Evolutionary conservation across 2,888 invertebrate species (phyloP), one percentile per base, ranked within the genome.

Genomic region (Alitta virens): DNA sequence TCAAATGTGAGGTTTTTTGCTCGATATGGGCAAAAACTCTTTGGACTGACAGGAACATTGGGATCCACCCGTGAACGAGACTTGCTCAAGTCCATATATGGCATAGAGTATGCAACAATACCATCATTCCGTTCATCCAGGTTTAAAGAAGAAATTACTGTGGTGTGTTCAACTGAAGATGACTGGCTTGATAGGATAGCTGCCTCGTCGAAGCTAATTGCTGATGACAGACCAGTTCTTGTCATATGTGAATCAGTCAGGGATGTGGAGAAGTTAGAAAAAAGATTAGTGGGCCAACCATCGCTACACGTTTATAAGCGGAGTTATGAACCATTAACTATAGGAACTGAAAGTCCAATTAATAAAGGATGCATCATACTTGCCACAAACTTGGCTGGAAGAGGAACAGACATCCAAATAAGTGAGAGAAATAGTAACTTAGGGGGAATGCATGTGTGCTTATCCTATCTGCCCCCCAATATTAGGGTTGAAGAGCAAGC

Each of bases 11-110:
- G 27, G 2, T 67, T 50, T 53, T 63, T 69, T 24, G 40, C 26
- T 25, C 43, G 56, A 40, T 70, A 69, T 33, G 46, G n/a, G 2
- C 12, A 18, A 7, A 53, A 62, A 14, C 46, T 69, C 14, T 77
- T 74, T 63, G 84, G 84, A 0, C 25, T 71, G 12, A 63, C 70
- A 2, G 71, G 71, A 0, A 71, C 71, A 16, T 56, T 71, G 9
- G 71, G 71, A 1, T 53, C 60, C 0, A 55, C 69, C 2, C 68
- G 64, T 1, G 80, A 80, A 63, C 70, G 75, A 55, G 67, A 76
- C 18, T 68, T 81, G 12, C 58, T 71, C 1, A 24, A 56, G 2
- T 63, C 21, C 26, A 49, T 56, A 5, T 67, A 63, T 43, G 33
- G 54, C 3, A 64, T 69, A 0, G 51, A 64, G n/a, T 53, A 60